phyloP scores from a whole-genome alignment of 2,113 vertebrate species.

The Eolophus roseicapilla region DNA sequence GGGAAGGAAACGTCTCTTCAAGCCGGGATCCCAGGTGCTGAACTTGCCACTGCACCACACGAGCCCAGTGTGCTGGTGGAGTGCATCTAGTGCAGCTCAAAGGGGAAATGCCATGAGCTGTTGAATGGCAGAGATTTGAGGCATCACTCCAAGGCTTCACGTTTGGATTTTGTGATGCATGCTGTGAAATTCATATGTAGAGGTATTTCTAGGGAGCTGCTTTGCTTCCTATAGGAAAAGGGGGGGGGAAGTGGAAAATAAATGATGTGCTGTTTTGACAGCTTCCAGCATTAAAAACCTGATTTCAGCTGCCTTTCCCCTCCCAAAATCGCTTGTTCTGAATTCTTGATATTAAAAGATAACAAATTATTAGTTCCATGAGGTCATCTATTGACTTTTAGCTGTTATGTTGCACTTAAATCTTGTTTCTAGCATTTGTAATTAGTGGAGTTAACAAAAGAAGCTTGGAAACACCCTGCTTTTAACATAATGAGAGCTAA shows the following conservation, averaged over 20 bases:
- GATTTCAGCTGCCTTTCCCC: neutral
- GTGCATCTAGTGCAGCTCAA: neutral
- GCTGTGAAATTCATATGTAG: neutral
- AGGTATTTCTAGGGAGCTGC: neutral
- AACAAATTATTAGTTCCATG: neutral
- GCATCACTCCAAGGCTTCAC: neutral
- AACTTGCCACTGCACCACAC: rapidly evolving
- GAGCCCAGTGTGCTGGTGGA: neutral
- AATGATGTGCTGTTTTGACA: neutral
- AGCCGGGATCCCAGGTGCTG: neutral
- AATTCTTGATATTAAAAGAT: neutral
- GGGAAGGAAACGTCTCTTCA: neutral
- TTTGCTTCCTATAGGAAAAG: neutral
- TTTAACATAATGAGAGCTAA: neutral
- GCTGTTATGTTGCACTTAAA: neutral
- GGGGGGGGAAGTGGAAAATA: neutral
- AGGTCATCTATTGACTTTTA: neutral
- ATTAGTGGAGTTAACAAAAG: neutral
- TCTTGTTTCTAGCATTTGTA: neutral
- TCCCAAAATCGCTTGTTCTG: neutral
- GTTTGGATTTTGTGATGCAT: rapidly evolving
- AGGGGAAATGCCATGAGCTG: neutral
- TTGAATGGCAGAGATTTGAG: neutral
- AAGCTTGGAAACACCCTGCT: neutral
- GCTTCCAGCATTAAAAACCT: neutral